phyloP scores from a whole-genome alignment of 1,140 invertebrate genomes.

The Cotesia glomerata region DNA sequence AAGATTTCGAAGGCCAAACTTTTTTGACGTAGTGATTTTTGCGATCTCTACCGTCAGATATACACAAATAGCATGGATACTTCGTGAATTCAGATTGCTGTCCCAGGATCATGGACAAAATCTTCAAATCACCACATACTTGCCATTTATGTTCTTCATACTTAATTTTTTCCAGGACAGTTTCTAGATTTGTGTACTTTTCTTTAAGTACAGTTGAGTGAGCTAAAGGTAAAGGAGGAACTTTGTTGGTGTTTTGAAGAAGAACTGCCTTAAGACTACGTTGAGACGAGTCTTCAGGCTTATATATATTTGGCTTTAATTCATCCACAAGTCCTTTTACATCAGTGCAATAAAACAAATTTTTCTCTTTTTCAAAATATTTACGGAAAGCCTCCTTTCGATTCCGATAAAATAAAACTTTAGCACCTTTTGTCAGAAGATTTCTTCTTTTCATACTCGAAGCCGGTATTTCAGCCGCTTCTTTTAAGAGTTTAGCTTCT shows the following conservation, averaged over 20 bases:
- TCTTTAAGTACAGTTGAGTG: conserved; percentile 20
- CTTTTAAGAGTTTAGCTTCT: too few relatives aligned
- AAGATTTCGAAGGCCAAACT: conserved; percentile 5
- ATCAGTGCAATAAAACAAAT: conserved; percentile 5
- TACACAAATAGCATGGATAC: too few relatives aligned
- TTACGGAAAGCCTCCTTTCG: too few relatives aligned
- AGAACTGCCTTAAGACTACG: conserved; percentile 47
- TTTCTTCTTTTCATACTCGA: too few relatives aligned
- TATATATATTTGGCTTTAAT: conserved; percentile 16
- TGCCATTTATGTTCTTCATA: conserved; percentile 27
- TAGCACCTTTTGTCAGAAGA: too few relatives aligned
- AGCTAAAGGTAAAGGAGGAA: conserved; percentile 25
- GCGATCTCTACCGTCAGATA: conserved; percentile 11
- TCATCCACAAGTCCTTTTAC: too few relatives aligned
- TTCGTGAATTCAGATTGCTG: background rate
- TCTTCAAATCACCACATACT: conserved; percentile 33
- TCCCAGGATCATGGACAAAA: conserved; percentile 12
- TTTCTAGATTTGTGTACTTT: conserved; percentile 23
- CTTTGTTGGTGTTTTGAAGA: conserved; percentile 25
- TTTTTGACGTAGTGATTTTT: conserved; percentile 25
- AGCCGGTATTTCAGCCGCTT: too few relatives aligned
- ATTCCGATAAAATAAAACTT: too few relatives aligned
- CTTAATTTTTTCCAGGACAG: conserved; percentile 22
- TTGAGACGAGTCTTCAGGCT: conserved; percentile 43
- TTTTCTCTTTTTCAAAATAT: too few relatives aligned